phyloP scores from a whole-genome alignment of 2,888 invertebrate genomes.

The Anagyrus pseudococci region DNA sequence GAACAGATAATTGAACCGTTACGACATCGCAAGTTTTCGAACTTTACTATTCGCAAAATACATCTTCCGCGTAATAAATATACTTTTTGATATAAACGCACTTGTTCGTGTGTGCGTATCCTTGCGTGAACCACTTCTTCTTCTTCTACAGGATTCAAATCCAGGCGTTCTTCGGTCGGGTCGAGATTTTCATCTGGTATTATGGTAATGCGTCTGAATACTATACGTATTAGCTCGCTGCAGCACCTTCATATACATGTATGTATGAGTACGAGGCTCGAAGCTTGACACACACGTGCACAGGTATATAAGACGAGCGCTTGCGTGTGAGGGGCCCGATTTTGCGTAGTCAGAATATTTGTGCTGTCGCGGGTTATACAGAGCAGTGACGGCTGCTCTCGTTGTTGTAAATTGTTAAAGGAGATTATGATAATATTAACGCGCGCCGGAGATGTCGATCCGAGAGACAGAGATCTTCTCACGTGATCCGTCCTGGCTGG shows the following conservation, averaged over 20 bases:
- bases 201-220: slow-evolving; percentile 31
- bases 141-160: no score
- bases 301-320: slow-evolving; percentile 8
- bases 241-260: neutral
- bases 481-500: no score
- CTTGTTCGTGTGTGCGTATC: neutral
- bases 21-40: no score
- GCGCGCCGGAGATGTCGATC: slow-evolving; percentile 10
- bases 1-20: no score
- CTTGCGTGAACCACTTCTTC: no score
- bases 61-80: no score
- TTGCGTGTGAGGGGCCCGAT: slow-evolving; percentile 13
- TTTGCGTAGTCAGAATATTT: slow-evolving; percentile 38
- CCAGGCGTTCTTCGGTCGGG: no score
- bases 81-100: no score
- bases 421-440: slow-evolving; percentile 39
- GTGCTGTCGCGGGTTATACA: no score
- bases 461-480: neutral
- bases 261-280: slow-evolving; percentile 16
- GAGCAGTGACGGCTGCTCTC: slow-evolving; percentile 11
- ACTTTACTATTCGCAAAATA: no score
- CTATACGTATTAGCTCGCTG: slow-evolving; percentile 15
- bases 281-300: slow-evolving; percentile 31
- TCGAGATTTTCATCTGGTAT: slow-evolving; percentile 34
- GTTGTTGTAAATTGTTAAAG: slow-evolving; percentile 20